Evolutionary conservation across 2,113 vertebrate genomes (phyloP).

Genomic region (Carollia perspicillata): DNA sequence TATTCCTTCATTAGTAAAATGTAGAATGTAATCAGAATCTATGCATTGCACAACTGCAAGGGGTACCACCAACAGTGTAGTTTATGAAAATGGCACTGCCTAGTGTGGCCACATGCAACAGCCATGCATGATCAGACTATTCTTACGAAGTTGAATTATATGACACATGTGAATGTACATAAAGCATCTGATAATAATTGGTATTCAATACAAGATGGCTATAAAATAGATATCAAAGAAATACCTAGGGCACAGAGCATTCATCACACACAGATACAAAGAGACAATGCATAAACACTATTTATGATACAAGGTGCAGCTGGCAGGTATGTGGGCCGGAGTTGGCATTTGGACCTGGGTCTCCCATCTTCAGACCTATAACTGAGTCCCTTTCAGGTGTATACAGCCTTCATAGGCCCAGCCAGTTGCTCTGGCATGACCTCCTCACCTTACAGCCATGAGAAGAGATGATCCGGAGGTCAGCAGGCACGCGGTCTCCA

Average conservation of each 20-base stretch:
- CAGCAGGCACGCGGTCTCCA: conserved; percentile 80
- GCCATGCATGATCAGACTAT: too few species aligned
- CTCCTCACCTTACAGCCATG: conserved; percentile 82
- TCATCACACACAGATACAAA: not conserved
- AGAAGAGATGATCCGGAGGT: conserved; percentile 83
- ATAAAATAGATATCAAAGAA: not conserved
- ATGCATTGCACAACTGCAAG: not conserved
- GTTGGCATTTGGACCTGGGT: not conserved
- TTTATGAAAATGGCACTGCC: not conserved
- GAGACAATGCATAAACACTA: accelerated
- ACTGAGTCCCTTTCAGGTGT: not conserved
- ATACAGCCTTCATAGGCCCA: not conserved
- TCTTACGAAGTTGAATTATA: not conserved
- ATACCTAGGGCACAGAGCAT: not conserved
- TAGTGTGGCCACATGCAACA: not conserved
- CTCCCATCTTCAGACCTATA: not conserved
- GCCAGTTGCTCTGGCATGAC: accelerated
- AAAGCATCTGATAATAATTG: not conserved
- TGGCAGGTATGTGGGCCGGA: not conserved
- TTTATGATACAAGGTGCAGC: not conserved
- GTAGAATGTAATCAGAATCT: not conserved
- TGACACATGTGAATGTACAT: not conserved
- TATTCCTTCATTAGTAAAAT: not conserved
- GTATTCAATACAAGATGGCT: not conserved
- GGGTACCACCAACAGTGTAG: accelerated